Evolutionary conservation across 2,797 vertebrate species (phyloP).

Genomic region (Bradypodion ventrale): DNA sequence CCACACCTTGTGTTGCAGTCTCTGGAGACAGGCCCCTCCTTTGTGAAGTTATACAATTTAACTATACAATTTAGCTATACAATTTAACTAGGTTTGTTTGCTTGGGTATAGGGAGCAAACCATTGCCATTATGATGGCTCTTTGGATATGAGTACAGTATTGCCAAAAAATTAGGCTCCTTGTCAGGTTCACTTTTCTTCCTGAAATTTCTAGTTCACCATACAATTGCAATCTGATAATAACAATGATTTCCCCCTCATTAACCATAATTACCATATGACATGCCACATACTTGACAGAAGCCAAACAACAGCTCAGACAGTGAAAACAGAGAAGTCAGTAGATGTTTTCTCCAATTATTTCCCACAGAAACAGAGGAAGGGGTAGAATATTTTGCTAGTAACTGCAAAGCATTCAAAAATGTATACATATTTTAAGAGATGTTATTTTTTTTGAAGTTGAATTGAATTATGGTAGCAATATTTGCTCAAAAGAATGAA

Average conservation of each 20-base stretch:
- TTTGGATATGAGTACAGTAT: not conserved
- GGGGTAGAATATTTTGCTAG: not conserved
- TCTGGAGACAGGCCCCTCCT: too few relatives aligned
- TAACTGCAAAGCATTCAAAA: too few relatives aligned
- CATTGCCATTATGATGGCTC: not conserved
- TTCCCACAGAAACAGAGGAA: too few relatives aligned
- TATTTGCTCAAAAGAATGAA: too few relatives aligned
- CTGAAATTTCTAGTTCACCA: conserved; percentile 16
- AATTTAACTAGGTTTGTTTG: not conserved
- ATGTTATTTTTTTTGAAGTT: too few relatives aligned
- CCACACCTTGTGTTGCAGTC: too few relatives aligned
- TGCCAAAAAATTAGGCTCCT: rapidly evolving
- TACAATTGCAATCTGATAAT: not conserved
- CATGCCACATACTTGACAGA: conserved; percentile 16
- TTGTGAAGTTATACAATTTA: not conserved
- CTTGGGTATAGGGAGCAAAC: not conserved
- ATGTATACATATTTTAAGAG: too few relatives aligned
- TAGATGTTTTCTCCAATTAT: not conserved
- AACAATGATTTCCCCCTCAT: not conserved
- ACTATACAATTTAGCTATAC: not conserved
- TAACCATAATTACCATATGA: not conserved
- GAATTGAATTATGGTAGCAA: too few relatives aligned
- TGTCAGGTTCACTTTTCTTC: rapidly evolving
- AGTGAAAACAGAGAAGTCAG: not conserved
- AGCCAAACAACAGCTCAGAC: not conserved